phyloP scores from a whole-genome alignment of 1,140 invertebrate species.

The Eriosoma lanigerum region DNA sequence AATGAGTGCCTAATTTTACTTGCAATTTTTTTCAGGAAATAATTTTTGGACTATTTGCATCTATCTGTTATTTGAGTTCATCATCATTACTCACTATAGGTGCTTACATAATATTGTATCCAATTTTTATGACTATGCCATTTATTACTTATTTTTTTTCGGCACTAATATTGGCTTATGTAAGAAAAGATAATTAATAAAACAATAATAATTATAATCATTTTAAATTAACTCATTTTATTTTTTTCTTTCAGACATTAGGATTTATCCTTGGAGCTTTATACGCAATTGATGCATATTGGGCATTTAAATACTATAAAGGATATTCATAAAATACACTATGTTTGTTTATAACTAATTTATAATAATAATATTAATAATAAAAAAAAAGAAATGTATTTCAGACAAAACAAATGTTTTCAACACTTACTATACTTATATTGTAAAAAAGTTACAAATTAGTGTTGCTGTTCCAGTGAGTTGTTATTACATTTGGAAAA shows the following conservation, averaged over 20 bases:
- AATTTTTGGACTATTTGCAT: conserved; percentile 43
- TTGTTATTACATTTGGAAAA: conserved; percentile 44
- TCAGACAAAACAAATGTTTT: conserved; percentile 19
- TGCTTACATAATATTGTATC: conserved; percentile 21
- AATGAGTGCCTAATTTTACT: background rate
- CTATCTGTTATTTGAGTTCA: conserved; percentile 25
- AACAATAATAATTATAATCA: background rate
- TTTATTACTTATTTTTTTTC: conserved; percentile 14
- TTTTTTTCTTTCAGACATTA: conserved; percentile 30
- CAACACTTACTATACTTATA: conserved; percentile 45
- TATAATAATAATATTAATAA: conserved; percentile 13
- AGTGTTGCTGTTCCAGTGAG: conserved; percentile 35
- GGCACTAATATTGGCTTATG: conserved; percentile 36
- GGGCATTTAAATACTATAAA: conserved; percentile 45
- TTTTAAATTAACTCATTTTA: conserved; percentile 7
- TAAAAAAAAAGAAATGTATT: conserved; percentile 28
- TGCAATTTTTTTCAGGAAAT: conserved; percentile 25
- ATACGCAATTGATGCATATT: conserved; percentile 45
- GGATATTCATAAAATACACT: conserved; percentile 33
- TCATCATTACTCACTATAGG: conserved; percentile 32
- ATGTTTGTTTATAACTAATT: conserved; percentile 27
- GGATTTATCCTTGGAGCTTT: conserved; percentile 38
- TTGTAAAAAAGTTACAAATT: conserved; percentile 48
- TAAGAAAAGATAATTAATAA: conserved; percentile 18
- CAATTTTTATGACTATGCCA: conserved; percentile 18